Evolutionary conservation across 2,888 invertebrate genomes (phyloP), one percentile per base, ranked within the genome.

Genomic region (Drosophila emarginata): DNA sequence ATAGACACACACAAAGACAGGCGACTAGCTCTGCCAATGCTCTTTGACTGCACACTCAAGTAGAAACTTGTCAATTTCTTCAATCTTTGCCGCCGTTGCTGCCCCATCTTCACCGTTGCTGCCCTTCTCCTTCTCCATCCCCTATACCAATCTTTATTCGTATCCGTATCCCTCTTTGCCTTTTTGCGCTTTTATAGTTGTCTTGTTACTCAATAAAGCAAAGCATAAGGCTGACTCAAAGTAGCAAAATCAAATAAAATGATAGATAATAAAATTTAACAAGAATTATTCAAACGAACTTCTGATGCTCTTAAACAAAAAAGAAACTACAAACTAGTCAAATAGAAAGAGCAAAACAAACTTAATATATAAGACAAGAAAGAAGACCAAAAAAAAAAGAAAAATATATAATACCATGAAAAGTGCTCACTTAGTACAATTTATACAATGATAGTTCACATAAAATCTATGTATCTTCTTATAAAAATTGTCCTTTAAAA

Each of bases 41-140:
- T 79, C 80, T 79, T 85, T 85, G 83, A 79, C 81, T 85, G 83
- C 85, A 85, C 79, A 85, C 83, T 84, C 79, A 60, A 84, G 79
- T 77, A 83, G 77, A 85, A 85, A 81, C 85, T 84, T 83, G 84
- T 85, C 83, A 85, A 84, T 84, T 85, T 78, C 58, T 80, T 76
- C 78, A 72, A 45, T 45, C 45, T 45, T 45, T 15, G 71, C 74
- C 26, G 26, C 26, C 26, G 6, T 26, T 5, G 26, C 26, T n/a
- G n/a, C 26, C 56, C 52, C 63, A 54, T 39, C 61, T 61, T 37
- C 36, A 57, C 52, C 67, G 39, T 40, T 7, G 14, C 3, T 21
- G 21, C 60, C 36, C 40, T 23, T 15, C 37, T 6, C 5, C 52
- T 23, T 14, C 32, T 9, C 11, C 52, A 40, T 11, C 53, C 53